Evolutionary conservation across 2,113 vertebrate species (phyloP).

Genomic region (Haemorhous mexicanus): DNA sequence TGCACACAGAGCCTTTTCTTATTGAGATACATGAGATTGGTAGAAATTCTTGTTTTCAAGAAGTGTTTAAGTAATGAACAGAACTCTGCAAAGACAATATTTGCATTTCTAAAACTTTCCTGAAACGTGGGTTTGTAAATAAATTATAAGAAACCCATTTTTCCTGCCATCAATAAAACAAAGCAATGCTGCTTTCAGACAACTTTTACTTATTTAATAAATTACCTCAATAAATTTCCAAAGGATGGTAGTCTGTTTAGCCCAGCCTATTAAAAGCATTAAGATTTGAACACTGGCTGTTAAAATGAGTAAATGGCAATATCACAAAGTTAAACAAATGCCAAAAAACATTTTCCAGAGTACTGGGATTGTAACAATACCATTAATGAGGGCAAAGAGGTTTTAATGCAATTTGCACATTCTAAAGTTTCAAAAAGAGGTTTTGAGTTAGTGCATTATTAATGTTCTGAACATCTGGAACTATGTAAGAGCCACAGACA

Average conservation of each 20-base stretch:
- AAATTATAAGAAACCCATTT: conserved; percentile 1
- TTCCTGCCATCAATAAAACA: conserved; percentile 36
- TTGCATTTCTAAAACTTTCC: not conserved
- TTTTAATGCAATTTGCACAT: conserved; percentile 86
- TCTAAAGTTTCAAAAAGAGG: conserved; percentile 85
- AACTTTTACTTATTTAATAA: conserved; percentile 67
- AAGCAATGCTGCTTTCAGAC: conserved; percentile 37
- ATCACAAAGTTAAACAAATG: conserved; percentile 82
- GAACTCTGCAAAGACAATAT: not conserved
- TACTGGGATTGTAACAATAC: conserved; percentile 79
- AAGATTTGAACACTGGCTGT: conserved; percentile 77
- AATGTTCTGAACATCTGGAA: conserved; percentile 85
- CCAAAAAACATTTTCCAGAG: conserved; percentile 84
- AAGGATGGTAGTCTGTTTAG: conserved; percentile 77
- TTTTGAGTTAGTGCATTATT: conserved; percentile 81
- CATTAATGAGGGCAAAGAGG: conserved; percentile 85
- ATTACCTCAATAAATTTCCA: conserved; percentile 73
- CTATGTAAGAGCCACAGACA: conserved; percentile 76
- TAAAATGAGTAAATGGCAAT: conserved; percentile 82
- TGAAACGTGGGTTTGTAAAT: not conserved
- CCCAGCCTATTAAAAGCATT: conserved; percentile 78
- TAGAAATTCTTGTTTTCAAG: not conserved
- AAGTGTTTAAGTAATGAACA: not conserved
- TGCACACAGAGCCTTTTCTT: not conserved
- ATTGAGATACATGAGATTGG: not conserved